These are phyloP conservation scores for Saguinus imperator DNA, from an alignment of 2,113 vertebrate genomes.

Conservation along the genomic window DNA sequence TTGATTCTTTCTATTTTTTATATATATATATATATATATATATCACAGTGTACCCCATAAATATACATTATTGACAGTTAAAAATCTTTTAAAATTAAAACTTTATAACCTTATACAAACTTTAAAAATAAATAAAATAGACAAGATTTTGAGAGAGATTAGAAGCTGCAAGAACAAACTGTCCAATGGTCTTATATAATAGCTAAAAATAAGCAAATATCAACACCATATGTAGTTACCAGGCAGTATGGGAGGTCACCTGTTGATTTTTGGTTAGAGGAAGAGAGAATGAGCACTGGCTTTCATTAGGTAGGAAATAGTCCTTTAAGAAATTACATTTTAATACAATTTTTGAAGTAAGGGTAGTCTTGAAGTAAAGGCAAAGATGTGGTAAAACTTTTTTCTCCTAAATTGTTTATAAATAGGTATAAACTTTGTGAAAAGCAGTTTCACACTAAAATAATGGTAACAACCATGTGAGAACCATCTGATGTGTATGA, in stretches of 20 bases:
- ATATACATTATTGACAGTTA: background rate
- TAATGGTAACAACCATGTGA: background rate
- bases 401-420: conserved; percentile 12
- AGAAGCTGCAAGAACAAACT: background rate
- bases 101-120: background rate
- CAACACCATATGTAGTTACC: background rate
- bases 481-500: background rate
- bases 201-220: background rate
- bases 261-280: background rate
- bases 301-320: background rate
- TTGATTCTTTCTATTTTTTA: background rate
- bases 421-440: background rate
- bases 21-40: background rate
- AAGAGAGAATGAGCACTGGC: background rate
- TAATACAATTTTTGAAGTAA: background rate
- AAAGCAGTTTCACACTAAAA: background rate
- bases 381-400: background rate
- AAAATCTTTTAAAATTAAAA: background rate
- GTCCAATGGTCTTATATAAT: background rate
- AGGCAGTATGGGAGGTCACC: background rate
- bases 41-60: background rate
- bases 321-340: background rate
- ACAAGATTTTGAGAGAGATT: background rate
- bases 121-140: background rate
- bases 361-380: background rate